Conservation (phyloP, 2,113 vertebrate species). For the Ursus arctos region DNA sequence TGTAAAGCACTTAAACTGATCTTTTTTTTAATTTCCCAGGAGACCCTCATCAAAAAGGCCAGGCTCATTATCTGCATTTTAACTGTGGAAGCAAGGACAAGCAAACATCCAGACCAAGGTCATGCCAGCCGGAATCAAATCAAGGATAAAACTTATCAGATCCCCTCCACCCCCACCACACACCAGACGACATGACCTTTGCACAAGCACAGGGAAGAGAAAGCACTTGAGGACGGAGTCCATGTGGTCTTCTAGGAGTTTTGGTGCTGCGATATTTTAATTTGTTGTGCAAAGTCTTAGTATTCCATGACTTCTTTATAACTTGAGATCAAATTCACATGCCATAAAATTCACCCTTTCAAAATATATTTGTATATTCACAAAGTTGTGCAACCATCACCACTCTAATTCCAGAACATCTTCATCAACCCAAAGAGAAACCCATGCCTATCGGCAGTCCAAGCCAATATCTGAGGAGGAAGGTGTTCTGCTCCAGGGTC, state of each 20-base stretch:
- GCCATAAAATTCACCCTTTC: background rate
- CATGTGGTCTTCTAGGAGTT: background rate
- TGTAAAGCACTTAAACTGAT: background rate
- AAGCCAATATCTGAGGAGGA: background rate
- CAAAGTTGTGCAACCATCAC: background rate
- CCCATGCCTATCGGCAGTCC: background rate
- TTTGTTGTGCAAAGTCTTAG: background rate
- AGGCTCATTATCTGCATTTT: slow-evolving; percentile 29
- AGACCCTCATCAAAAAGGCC: slow-evolving; percentile 21
- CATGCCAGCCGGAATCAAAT: background rate
- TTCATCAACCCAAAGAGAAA: background rate
- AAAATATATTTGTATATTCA: background rate
- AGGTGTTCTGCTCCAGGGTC: background rate
- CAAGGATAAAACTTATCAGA: background rate
- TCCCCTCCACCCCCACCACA: background rate
- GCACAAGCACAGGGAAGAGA: background rate
- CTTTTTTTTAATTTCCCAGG: slow-evolving; percentile 14
- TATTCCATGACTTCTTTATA: background rate
- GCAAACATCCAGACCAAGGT: slow-evolving; percentile 6
- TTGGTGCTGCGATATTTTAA: background rate
- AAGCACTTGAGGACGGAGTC: background rate
- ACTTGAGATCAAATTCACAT: slow-evolving; percentile 4
- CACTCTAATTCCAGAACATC: background rate
- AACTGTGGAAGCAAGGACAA: background rate
- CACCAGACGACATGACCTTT: background rate